Evolutionary conservation across 2,113 vertebrate genomes (phyloP).

Genomic region (Scophthalmus maximus): DNA sequence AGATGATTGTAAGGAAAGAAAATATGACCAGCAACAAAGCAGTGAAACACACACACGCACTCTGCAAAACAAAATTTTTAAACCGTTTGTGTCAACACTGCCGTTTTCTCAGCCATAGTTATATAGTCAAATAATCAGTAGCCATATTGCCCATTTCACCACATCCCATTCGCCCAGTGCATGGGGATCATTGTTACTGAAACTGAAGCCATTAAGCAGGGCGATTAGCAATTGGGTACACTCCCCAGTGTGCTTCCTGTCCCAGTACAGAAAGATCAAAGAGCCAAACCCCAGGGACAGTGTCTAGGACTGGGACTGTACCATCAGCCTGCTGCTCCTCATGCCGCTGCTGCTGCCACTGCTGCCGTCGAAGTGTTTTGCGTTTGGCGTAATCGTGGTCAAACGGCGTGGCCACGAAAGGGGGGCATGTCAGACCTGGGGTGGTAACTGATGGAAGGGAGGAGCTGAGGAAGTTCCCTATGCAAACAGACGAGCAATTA

Average conservation of each 20-base stretch:
- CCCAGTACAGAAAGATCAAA: slow-evolving; percentile 71
- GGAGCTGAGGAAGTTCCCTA: slow-evolving; percentile 79
- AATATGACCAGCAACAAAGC: slow-evolving; percentile 32
- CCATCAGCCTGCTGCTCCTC: slow-evolving; percentile 95
- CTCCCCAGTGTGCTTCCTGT: slow-evolving; percentile 70
- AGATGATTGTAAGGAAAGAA: slow-evolving; percentile 32
- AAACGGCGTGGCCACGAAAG: slow-evolving; percentile 97
- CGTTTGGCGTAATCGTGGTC: slow-evolving; percentile 99
- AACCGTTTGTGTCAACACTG: slow-evolving; percentile 9
- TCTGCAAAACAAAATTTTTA: slow-evolving; percentile 25
- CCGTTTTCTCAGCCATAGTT: slow-evolving; percentile 26
- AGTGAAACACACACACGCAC: slow-evolving; percentile 2
- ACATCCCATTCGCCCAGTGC: slow-evolving; percentile 87
- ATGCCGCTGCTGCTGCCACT: slow-evolving; percentile 82
- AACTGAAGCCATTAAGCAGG: slow-evolving; percentile 75
- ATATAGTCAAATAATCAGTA: slow-evolving; percentile 75
- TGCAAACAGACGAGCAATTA: slow-evolving; percentile 88
- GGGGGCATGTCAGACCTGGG: slow-evolving; percentile 99
- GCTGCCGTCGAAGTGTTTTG: slow-evolving; percentile 95
- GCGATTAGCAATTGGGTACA: slow-evolving; percentile 69
- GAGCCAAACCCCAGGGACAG: slow-evolving; percentile 83
- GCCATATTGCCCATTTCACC: slow-evolving; percentile 96
- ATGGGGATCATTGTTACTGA: slow-evolving; percentile 72
- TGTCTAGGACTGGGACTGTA: slow-evolving; percentile 97
- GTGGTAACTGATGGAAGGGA: slow-evolving; percentile 90